These are phyloP conservation scores for Drosophila stalkeri DNA, from an alignment of 2,888 invertebrate species.

Conservation along the genomic window DNA sequence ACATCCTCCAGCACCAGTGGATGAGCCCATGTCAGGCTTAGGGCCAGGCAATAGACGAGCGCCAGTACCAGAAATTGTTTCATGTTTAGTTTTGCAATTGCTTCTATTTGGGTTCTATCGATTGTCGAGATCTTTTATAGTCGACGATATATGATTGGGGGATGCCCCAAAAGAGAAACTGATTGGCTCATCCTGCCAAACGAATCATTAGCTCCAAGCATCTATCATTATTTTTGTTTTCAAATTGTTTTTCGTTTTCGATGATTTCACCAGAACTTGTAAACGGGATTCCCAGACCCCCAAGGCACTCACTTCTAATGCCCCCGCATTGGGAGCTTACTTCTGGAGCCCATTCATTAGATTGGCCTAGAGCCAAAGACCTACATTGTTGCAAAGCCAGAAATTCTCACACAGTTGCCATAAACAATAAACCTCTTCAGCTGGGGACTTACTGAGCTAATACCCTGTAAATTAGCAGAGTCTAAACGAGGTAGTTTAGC, in stretches of 20 bases:
- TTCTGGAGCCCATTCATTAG: slow-evolving; percentile 28
- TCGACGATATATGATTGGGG: slow-evolving; percentile 32
- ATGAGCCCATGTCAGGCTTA: slow-evolving; percentile 36
- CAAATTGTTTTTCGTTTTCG: slow-evolving; percentile 13
- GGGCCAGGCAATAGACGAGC: slow-evolving; percentile 44
- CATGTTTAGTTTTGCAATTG: slow-evolving; percentile 50
- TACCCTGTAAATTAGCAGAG: slow-evolving; percentile 16
- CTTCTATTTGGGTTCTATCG: slow-evolving; percentile 38
- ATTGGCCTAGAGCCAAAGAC: slow-evolving; percentile 42
- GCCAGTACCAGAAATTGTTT: slow-evolving; percentile 57
- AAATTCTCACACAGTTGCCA: slow-evolving; percentile 41
- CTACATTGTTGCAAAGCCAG: slow-evolving; percentile 34
- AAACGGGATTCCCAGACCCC: slow-evolving; percentile 44
- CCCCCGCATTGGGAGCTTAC: slow-evolving; percentile 10
- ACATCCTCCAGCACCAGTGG: slow-evolving; percentile 42
- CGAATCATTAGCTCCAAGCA: slow-evolving; percentile 27
- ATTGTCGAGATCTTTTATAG: slow-evolving; percentile 59
- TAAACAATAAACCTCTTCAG: slow-evolving; percentile 25
- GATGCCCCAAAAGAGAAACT: slow-evolving; percentile 41
- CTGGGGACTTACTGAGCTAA: slow-evolving; percentile 39
- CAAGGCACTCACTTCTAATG: neutral
- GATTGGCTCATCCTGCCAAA: slow-evolving; percentile 35
- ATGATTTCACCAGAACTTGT: slow-evolving; percentile 30
- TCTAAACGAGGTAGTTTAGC: neutral
- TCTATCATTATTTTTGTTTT: slow-evolving; percentile 36